Evolutionary conservation across 1,140 invertebrate genomes (phyloP), one percentile per base, ranked within the genome.

Genomic region (Cardiocondyla obscurior): DNA sequence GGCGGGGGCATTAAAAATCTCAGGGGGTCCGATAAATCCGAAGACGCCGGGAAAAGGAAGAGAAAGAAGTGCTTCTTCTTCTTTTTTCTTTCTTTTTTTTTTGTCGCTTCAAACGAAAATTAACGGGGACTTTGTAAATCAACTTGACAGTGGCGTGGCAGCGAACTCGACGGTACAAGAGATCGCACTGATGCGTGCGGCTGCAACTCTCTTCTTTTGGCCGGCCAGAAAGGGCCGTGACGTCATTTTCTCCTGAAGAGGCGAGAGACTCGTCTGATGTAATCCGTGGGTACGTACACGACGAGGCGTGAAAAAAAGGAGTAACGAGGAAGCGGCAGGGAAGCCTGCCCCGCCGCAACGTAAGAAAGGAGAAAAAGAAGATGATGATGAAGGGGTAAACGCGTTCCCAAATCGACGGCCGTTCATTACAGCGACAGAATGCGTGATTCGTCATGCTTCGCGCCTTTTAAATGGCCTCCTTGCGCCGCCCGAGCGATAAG

Each of bases 211-310:
- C 69, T 44, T 65, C 39, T 51, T n/a, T 36, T 53, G 44, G 46
- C 53, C 49, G 44, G 36, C 72, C 85, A 88, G 79, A 86, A 88
- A 89, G 86, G 81, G 77, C 36, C 67, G 69, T 90, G 86, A 90
- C 89, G 85, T 90, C 89, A 90, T 36, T 44, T 36, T 65, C 60
- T 84, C 69, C 55, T 83, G 62, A 49, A 62, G 83, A 67, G 39
- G 42, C 19, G 58, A 57, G 67, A 53, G 55, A 30, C 33, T 42
- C 12, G 25, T 49, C 58, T 70, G 69, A 84, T 86, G 60, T 87
- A 84, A 84, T 86, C 81, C 84, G 84, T 58, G 64, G 25, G 46
- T 79, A 51, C 22, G 16, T 67, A 36, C 74, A 28, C 1, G 42
- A 0, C 19, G 10, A 77, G 65, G 46, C 57, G 84, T 33, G 62